Evolutionary conservation across 2,797 vertebrate species (phyloP).

Genomic region (Rhynchotus rufescens): DNA sequence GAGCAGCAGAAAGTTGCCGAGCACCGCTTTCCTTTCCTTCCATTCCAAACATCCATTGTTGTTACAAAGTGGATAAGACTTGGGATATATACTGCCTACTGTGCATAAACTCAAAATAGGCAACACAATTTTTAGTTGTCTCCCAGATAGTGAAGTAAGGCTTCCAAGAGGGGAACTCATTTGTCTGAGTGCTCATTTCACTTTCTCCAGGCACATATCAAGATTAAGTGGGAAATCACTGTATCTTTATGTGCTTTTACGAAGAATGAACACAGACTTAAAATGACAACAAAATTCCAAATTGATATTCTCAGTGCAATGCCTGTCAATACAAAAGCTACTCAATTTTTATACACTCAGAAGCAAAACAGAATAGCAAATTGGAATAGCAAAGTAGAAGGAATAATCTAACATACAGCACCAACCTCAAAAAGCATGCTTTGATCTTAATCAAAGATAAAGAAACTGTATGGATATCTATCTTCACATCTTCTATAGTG

Average conservation of each 20-base stretch:
- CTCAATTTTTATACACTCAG: conserved; percentile 40
- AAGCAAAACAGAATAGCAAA: conserved; percentile 60
- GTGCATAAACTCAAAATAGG: conserved; percentile 24
- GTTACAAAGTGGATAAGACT: conserved; percentile 29
- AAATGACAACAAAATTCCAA: conserved; percentile 60
- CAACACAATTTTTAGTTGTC: neutral
- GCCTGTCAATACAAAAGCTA: conserved; percentile 63
- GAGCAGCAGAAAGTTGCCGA: neutral
- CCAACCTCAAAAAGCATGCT: conserved; percentile 31
- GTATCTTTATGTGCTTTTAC: conserved; percentile 27
- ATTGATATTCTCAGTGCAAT: conserved; percentile 53
- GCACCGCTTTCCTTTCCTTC: neutral
- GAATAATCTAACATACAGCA: conserved; percentile 12
- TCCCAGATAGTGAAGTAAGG: neutral
- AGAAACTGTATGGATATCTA: neutral
- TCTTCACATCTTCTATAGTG: neutral
- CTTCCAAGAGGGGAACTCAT: conserved; percentile 46
- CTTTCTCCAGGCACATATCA: conserved; percentile 36
- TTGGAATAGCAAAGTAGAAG: conserved; percentile 16
- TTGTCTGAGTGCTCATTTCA: conserved; percentile 60
- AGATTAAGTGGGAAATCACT: conserved; percentile 47
- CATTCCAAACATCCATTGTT: neutral
- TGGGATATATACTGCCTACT: conserved; percentile 43
- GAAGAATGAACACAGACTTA: conserved; percentile 28
- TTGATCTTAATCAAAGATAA: conserved; percentile 66